These are phyloP conservation scores for Hemicrepidius hirtus DNA, from an alignment of 2,888 invertebrate species.

Conservation along the genomic window DNA sequence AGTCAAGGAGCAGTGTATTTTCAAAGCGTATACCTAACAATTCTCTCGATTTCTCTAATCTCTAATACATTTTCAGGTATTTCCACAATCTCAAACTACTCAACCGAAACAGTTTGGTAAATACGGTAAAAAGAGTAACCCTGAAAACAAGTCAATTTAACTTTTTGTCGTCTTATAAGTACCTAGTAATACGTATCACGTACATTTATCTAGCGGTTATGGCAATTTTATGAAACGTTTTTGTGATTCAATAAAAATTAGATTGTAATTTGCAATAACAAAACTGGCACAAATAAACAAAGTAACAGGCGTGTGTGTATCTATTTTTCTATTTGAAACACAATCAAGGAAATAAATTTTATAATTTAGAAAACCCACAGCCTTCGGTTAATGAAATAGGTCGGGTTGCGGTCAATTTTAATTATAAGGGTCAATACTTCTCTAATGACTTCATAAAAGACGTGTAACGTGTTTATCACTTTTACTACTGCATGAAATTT, in stretches of 20 bases:
- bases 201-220: not conserved
- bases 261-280: not conserved
- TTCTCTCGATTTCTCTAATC: too few species aligned
- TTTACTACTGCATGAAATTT: not conserved
- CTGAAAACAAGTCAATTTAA: constrained; percentile 32
- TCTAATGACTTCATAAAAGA: constrained; percentile 10
- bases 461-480: not conserved
- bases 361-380: constrained; percentile 8
- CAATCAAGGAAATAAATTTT: constrained; percentile 7
- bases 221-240: not conserved
- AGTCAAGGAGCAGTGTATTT: too few species aligned
- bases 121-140: constrained; percentile 30
- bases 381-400: constrained; percentile 35
- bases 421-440: constrained; percentile 40
- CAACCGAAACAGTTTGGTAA: constrained; percentile 26
- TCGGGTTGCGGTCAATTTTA: constrained; percentile 27
- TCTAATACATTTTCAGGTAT: constrained; percentile 28
- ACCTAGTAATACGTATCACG: constrained; percentile 18
- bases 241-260: not conserved
- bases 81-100: constrained; percentile 28
- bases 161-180: constrained; percentile 24
- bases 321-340: not conserved
- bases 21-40: too few species aligned
- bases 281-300: not conserved
- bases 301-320: not conserved